A percentile compares a stretch with the other conserved stretches of the same genome.
phyloP scores from a whole-genome alignment of 2,113 vertebrate species.

The Eudyptes chrysolophus region DNA sequence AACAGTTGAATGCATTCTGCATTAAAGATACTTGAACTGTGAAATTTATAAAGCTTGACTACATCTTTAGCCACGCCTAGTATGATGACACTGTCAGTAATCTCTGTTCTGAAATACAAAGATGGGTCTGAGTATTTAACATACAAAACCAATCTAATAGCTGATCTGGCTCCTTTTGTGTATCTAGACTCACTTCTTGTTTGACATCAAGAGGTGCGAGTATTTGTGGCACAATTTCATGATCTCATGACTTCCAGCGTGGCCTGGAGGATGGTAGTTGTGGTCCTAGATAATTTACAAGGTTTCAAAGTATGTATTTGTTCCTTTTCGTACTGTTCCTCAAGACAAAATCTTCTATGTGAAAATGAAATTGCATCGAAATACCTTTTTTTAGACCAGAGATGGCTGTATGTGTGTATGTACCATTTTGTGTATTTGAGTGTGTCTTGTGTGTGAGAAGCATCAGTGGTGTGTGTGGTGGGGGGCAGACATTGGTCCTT shows the following conservation, averaged over 20 bases:
- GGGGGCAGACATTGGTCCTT: not conserved
- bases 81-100: not conserved
- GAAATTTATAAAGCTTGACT: not conserved
- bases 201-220: not conserved
- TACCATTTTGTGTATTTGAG: not conserved
- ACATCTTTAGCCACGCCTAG: not conserved
- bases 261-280: not conserved
- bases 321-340: not conserved
- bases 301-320: not conserved
- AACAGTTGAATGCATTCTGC: not conserved
- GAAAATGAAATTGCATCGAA: not conserved
- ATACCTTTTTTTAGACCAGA: not conserved
- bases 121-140: not conserved
- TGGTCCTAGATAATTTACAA: not conserved
- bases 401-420: not conserved
- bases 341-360: not conserved
- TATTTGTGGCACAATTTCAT: not conserved
- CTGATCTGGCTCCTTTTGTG: not conserved
- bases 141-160: not conserved
- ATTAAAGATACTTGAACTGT: not conserved
- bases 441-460: not conserved
- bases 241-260: fast-evolving
- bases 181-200: not conserved
- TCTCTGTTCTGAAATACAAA: not conserved
- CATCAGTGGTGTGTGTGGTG: too few relatives aligned